phyloP scores from a whole-genome alignment of 2,113 vertebrate genomes.

The Crocuta crocuta region DNA sequence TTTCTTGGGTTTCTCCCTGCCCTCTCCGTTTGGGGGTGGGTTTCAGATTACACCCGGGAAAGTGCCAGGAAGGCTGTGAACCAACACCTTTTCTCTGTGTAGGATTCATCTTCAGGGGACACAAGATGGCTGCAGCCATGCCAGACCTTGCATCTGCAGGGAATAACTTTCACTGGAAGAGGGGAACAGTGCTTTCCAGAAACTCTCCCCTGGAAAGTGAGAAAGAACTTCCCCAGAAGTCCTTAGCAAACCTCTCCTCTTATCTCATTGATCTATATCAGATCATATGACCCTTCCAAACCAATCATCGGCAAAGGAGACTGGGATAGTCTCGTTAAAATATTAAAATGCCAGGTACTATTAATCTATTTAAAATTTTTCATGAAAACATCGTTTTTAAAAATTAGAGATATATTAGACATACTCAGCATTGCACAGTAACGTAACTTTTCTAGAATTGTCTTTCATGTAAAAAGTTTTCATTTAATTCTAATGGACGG shows the following conservation, averaged over 20 bases:
- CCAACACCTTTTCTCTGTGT: neutral
- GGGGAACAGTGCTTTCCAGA: neutral
- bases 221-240: neutral
- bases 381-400: neutral
- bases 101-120: neutral
- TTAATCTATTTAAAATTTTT: neutral
- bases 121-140: neutral
- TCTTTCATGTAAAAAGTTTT: neutral
- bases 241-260: neutral
- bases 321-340: too few species aligned
- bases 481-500: neutral
- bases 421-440: neutral
- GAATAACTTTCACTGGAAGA: neutral
- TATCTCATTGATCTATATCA: neutral
- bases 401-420: neutral
- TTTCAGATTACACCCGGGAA: too few species aligned
- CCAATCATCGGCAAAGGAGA: neutral
- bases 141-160: neutral
- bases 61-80: too few species aligned
- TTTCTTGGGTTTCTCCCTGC: too few species aligned
- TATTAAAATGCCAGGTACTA: neutral
- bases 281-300: neutral
- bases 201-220: neutral
- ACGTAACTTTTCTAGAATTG: neutral
- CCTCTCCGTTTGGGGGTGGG: too few species aligned